Conservation (phyloP, 2,113 vertebrate species). For the Dissostichus mawsoni region DNA sequence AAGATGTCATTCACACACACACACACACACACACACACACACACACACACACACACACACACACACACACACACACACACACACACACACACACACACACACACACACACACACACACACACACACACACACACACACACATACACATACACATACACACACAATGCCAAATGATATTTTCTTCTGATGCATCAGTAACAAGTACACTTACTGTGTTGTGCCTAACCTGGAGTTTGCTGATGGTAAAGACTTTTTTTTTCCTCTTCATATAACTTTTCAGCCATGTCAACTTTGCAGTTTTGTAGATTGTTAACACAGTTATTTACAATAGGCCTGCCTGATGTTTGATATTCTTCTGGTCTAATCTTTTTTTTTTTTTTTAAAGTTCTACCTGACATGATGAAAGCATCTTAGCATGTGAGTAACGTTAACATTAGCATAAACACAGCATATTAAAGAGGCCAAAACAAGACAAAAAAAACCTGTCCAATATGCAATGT, state of each 20-base stretch:
- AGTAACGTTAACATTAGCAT: background rate
- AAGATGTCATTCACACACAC: slow-evolving; percentile 6
- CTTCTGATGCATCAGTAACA: background rate
- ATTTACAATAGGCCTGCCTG: background rate
- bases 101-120: background rate
- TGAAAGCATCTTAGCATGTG: background rate
- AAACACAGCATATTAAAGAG: background rate
- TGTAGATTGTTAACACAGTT: background rate
- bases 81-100: too few species aligned
- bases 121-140: background rate
- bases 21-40: slow-evolving; percentile 4
- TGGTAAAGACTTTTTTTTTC: background rate
- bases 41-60: background rate
- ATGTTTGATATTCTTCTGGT: background rate
- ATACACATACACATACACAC: background rate
- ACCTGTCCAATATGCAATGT: background rate
- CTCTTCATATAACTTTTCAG: background rate
- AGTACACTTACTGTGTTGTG: background rate
- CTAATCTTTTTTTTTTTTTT: background rate
- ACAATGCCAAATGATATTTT: background rate
- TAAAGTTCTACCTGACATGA: background rate
- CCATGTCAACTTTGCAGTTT: background rate
- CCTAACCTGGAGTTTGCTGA: background rate
- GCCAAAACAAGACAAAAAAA: background rate
- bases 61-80: background rate